A percentile compares a stretch with the other conserved stretches of the same genome.
phyloP scores from a whole-genome alignment of 2,113 vertebrate genomes.

The Antechinus stuartii region DNA sequence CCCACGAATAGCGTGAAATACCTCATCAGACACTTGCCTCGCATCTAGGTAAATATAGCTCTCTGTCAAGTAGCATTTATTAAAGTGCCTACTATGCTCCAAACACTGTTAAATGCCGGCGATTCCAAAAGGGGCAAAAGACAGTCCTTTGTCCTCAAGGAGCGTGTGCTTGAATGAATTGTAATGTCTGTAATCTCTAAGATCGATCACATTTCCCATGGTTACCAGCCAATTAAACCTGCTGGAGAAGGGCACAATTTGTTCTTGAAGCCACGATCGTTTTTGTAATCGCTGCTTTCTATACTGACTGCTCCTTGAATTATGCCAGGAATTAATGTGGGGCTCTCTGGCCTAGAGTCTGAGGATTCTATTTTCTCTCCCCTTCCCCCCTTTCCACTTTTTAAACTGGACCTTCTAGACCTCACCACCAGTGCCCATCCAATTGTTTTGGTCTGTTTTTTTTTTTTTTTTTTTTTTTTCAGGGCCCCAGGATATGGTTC shows the following conservation, averaged over 20 bases:
- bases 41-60: background rate
- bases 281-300: background rate
- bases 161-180: rapidly evolving
- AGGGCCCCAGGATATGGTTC: background rate
- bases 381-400: too few species aligned
- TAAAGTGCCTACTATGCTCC: background rate
- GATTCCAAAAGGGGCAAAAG: background rate
- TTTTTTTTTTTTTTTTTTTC: too few species aligned
- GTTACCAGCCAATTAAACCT: background rate
- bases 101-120: background rate
- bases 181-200: background rate
- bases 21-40: background rate
- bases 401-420: background rate
- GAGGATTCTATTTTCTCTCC: background rate
- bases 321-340: background rate
- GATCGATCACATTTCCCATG: background rate
- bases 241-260: background rate
- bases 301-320: background rate
- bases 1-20: background rate
- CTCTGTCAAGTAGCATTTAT: background rate
- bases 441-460: too few species aligned
- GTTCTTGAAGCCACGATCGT: background rate
- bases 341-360: background rate
- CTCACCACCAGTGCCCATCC: background rate
- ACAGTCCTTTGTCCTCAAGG: background rate